These are phyloP conservation scores for Meganola albula DNA, from an alignment of 2,888 invertebrate genomes.

Conservation along the genomic window DNA sequence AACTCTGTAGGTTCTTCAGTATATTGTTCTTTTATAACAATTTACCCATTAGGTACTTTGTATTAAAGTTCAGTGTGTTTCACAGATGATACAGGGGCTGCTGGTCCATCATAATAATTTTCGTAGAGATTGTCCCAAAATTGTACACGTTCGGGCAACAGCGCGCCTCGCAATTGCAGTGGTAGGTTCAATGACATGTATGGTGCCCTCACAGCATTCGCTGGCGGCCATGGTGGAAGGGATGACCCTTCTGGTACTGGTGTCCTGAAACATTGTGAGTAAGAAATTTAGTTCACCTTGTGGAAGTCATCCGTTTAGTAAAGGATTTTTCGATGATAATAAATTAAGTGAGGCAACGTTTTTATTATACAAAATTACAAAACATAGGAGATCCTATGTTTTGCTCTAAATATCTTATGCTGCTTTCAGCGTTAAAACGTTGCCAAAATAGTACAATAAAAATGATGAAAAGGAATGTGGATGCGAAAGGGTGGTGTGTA, in stretches of 20 bases:
- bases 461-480: too few relatives aligned
- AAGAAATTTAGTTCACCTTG: not conserved
- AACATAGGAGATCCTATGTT: not conserved
- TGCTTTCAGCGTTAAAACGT: too few relatives aligned
- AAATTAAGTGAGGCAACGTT: not conserved
- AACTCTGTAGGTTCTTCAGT: too few relatives aligned
- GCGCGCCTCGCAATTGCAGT: slow-evolving; percentile 15
- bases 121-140: slow-evolving; percentile 32
- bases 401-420: too few relatives aligned
- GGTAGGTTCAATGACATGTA: slow-evolving; percentile 26
- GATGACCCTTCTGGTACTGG: slow-evolving; percentile 20
- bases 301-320: not conserved
- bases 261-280: slow-evolving; percentile 17
- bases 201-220: slow-evolving; percentile 15
- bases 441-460: too few relatives aligned
- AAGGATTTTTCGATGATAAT: not conserved
- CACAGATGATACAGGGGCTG: not conserved
- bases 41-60: too few relatives aligned
- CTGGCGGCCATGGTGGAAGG: slow-evolving; percentile 25
- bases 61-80: not conserved
- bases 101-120: slow-evolving; percentile 9
- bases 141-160: slow-evolving; percentile 13
- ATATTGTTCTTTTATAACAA: too few relatives aligned
- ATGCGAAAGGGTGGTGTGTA: too few relatives aligned
- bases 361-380: not conserved